phyloP scores from a whole-genome alignment of 1,140 invertebrate species.

The Drosophila pandora region DNA sequence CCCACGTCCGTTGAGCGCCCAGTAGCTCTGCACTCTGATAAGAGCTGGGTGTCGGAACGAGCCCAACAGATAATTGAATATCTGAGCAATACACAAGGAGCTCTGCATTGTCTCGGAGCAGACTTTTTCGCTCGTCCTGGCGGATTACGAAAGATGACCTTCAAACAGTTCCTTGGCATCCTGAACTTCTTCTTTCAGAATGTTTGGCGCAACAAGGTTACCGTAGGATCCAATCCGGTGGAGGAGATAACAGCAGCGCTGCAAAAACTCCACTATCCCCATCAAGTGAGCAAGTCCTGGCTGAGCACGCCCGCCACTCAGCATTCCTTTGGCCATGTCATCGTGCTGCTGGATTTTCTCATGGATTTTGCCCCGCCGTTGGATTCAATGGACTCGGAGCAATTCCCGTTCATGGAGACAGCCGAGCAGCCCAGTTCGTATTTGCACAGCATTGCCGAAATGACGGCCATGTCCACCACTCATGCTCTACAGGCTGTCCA shows the following conservation, averaged over 20 bases:
- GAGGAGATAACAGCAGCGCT: conserved; percentile 70
- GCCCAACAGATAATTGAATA: conserved; percentile 63
- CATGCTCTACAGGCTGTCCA: conserved; percentile 16
- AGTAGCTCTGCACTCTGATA: conserved; percentile 60
- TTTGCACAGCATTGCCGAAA: conserved; percentile 49
- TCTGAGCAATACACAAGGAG: conserved; percentile 30
- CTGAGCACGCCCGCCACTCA: conserved; percentile 74
- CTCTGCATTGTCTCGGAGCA: conserved; percentile 3
- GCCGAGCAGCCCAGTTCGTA: conserved; percentile 48
- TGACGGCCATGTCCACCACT: conserved; percentile 35
- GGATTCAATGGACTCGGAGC: conserved; percentile 11
- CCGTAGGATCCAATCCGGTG: conserved; percentile 67
- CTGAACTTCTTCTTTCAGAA: conserved; percentile 64
- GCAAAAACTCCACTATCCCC: conserved; percentile 72
- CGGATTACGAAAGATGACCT: conserved; percentile 71
- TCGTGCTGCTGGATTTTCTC: conserved; percentile 73
- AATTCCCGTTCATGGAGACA: conserved; percentile 63
- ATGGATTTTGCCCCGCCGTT: conserved; percentile 64
- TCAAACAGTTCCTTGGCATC: conserved; percentile 75
- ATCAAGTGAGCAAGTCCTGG: conserved; percentile 75
- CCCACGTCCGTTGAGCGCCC: conserved; percentile 57
- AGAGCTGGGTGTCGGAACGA: conserved; percentile 78
- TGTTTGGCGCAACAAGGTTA: conserved; percentile 57
- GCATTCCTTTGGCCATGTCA: conserved; percentile 77
- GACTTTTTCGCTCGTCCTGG: conserved; percentile 61